Base-by-base conservation (phyloP, 2,113 vertebrate species). In the Aplodontia rufa region DNA sequence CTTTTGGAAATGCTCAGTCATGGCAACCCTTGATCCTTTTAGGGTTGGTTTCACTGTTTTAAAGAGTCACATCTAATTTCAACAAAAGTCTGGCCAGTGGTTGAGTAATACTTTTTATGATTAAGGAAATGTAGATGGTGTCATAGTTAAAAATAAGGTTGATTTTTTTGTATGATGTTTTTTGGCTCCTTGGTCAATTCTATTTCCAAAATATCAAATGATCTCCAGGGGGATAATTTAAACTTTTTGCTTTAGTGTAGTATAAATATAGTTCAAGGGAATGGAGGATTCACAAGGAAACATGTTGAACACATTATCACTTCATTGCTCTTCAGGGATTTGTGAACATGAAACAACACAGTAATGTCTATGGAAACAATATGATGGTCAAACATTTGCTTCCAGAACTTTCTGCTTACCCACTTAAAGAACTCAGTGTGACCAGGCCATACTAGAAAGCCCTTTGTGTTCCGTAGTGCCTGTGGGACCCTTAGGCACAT, bases 291-390 rank as follows among this genome's bases (percentile, higher is more conserved):
- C 17, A 1, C 7, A 28, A 55, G 32, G 72, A 92, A 92, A 71
- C n/a, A 32, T 17, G 35, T 80, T 76, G 53, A 82, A 62, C 22
- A 69, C 51, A 14, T 64, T 60, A 51, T 75, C 68, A 28, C 7
- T 94, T 49, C 16, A 14, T 76, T 55, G 51, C 62, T 91, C 60
- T 88, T 85, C 32, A 62, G 58, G 62, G 82, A 83, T 72, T 88
- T 66, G 86, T 93, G 71, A 94, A 81, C 78, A 78, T 16, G 72
- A 94, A 68, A 8, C 13, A 55, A 82, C n/a, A 30, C 1, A 81
- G 53, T 91, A 76, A 94, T 78, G 72, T 66, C 66, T 76, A 49
- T 82, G 78, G 69, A 95, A 95, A 93, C 10, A 66, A 49, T 60
- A 94, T n/a, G 17, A 66, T 42, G 66, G 55, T 37, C 19, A 12